A percentile compares a stretch with the other conserved stretches of the same genome.
Conservation (phyloP, 2,888 invertebrate genomes). For the Eudasyphora cyanicolor region DNA sequence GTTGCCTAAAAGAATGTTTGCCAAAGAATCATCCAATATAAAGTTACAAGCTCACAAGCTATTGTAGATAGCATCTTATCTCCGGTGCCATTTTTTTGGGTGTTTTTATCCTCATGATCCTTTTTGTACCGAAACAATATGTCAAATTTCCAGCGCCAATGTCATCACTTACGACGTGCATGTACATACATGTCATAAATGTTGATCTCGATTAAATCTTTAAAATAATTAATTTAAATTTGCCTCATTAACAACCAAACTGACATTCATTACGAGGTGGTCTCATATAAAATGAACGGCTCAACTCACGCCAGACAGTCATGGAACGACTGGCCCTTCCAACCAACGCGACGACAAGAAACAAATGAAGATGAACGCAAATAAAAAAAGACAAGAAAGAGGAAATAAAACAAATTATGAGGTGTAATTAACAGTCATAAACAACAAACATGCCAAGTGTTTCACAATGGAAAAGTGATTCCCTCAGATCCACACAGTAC, state of each 20-base stretch:
- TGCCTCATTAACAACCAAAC: slow-evolving; percentile 23
- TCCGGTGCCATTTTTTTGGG: no score
- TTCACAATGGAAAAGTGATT: slow-evolving; percentile 16
- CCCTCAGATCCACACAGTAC: not conserved
- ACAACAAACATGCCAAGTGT: slow-evolving; percentile 41
- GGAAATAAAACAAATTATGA: slow-evolving; percentile 47
- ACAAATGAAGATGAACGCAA: slow-evolving; percentile 19
- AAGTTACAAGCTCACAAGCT: no score
- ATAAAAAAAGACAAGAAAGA: not conserved
- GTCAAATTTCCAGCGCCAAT: no score
- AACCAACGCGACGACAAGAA: slow-evolving; percentile 24
- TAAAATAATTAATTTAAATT: slow-evolving; percentile 53
- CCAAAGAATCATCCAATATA: no score
- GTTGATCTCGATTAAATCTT: slow-evolving; percentile 11
- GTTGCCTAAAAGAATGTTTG: no score
- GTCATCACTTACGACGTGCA: no score
- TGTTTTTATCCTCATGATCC: no score
- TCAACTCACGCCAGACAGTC: not conserved
- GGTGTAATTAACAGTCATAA: slow-evolving; percentile 57
- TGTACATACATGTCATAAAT: slow-evolving; percentile 14
- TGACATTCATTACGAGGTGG: not conserved
- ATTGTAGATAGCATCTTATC: no score
- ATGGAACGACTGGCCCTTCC: not conserved
- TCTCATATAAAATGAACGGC: not conserved
- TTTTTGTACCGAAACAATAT: no score